phyloP scores from a whole-genome alignment of 1,140 invertebrate genomes.

The Diabrotica undecimpunctata region DNA sequence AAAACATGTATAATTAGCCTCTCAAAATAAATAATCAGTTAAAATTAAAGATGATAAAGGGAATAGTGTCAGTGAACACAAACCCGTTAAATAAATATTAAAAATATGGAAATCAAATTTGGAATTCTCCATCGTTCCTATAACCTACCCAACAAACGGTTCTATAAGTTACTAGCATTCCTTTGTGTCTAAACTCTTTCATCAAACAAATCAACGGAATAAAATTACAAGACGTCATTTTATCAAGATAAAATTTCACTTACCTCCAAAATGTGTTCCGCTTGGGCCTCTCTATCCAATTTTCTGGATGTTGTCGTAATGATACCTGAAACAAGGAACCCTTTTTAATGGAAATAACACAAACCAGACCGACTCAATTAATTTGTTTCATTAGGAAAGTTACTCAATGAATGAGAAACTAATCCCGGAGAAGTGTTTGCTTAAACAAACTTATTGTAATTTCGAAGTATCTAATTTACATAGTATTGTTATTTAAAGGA shows the following conservation, averaged over 20 bases:
- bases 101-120: too few species aligned
- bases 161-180: too few species aligned
- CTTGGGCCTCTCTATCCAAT: constrained; percentile 80
- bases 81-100: too few species aligned
- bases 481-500: not conserved
- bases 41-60: too few species aligned
- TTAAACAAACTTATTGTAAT: not conserved
- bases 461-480: constrained; percentile 4
- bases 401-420: constrained; percentile 4
- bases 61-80: too few species aligned
- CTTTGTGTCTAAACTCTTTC: too few species aligned
- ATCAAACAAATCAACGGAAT: too few species aligned
- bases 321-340: constrained; percentile 60
- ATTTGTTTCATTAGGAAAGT: constrained; percentile 4
- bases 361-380: constrained; percentile 5
- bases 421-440: constrained; percentile 9
- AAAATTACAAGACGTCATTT: not conserved
- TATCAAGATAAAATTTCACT: constrained; percentile 37
- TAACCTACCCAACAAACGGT: too few species aligned
- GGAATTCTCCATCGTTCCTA: too few species aligned
- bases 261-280: constrained; percentile 83
- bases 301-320: constrained; percentile 77
- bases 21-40: too few species aligned
- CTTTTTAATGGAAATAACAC: not conserved
- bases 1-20: too few species aligned